Base-by-base conservation (phyloP, 1,140 invertebrate genomes). In the Drosophila subobscura region DNA sequence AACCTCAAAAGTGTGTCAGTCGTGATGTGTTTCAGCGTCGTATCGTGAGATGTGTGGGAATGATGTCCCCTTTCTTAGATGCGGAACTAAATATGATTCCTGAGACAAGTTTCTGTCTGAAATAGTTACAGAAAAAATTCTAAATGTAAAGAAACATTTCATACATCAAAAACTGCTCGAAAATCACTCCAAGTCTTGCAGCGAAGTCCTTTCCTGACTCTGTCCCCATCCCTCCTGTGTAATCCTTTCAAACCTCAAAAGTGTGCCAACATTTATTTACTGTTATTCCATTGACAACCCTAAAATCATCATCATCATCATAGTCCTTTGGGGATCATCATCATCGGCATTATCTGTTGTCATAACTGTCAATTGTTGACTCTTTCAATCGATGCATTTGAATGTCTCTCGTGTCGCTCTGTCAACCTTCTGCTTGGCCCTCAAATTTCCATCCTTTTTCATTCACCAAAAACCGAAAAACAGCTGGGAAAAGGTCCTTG, bases 301-400 rank as follows among this genome's bases (percentile, higher is more conserved):
- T 14, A 33, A 40, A 58, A 73, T 25, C 44, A 56, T 65, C 65
- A 72, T 65, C 65, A 72, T 51, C 59, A 71, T 42, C 45, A 42
- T 60, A 10, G 27, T 29, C 23, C 16, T 51, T 59, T 37, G 33
- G 33, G 33, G 33, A 51, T 56, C 65, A 67, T 25, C 12, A 5
- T 51, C 56, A 85, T 77, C 77, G 74, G 71, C 47, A 56, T 86
- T 86, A 86, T 88, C 81, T 86, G 83, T 78, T 88, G 81, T 72
- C 79, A 88, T 88, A 86, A 86, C 83, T 86, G 81, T 86, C 81
- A 83, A 88, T 86, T 83, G 83, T 86, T 88, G 81, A 88, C 81
- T 86, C 33, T 78, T 76, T 42, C 33, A 68, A 68, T 78, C 70
- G 77, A 77, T 75, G 63, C 50, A 72, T 52, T 67, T 72, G 65